Base-by-base conservation (phyloP, 2,888 invertebrate species). In the Scrobipalpa costella region DNA sequence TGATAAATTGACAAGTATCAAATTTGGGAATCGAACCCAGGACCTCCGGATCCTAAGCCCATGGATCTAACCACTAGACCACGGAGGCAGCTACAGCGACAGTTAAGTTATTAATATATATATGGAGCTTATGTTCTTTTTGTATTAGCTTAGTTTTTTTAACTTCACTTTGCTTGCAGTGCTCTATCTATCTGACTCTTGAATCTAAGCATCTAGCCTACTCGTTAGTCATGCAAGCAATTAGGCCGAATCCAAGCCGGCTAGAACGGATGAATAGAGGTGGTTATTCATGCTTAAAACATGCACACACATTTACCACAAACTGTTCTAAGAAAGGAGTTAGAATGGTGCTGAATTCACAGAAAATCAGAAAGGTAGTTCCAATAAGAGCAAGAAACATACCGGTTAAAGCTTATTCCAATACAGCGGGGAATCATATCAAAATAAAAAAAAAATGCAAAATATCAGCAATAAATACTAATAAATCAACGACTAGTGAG, bases 271-370 rank as follows among this genome's bases (percentile, higher is more conserved):
- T 33, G 60, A 60, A 60, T 60, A 17, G 47, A 27, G 17, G 40
- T 27, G 55, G 55, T 52, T 55, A 38, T 55, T 55, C 55, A 55
- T 60, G 21, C 21, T 40, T 44, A 15, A 57, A 40, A 38, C 15
- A 62, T 55, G 57, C 62, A 36, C 36, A 33, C 15, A 19, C 38
- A 36, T 33, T 57, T 44, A 61, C 49, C 36, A 21, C 34, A 61
- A 27, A 1, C 7, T 17, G 21, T 50, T 50, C 11, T 21, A 17
- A 50, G 50, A 80, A 74, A 15, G 3, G 7, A 9, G 11, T 44
- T 15, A n/a, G n/a, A 44, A 44, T 5, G 15, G 44, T 1, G 3
- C 1, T 40, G 13, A 40, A 1, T 40, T 3, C 8, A 13, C 13
- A 40, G 40, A 3, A 13, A 40, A 40, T 40, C 3, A 13, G 62